Evolutionary conservation across 2,113 vertebrate genomes (phyloP).

Genomic region (Lanius ludovicianus): DNA sequence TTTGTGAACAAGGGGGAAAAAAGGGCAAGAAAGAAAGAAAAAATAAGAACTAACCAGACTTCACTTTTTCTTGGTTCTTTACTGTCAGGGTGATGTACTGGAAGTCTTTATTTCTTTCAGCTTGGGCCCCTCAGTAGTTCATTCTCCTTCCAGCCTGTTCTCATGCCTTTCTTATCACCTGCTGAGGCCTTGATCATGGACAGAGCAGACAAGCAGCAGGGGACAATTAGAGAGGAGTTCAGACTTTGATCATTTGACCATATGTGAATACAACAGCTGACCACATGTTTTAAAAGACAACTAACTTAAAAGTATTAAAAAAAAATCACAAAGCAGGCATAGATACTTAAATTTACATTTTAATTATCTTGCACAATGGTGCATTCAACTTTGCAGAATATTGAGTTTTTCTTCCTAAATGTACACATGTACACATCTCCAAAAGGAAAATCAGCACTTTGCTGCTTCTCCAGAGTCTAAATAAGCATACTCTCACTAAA

Average conservation of each 20-base stretch:
- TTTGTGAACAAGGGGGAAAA: not conserved
- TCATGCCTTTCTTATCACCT: slow-evolving; percentile 98
- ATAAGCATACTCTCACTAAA: slow-evolving; percentile 39
- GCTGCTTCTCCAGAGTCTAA: slow-evolving; percentile 21
- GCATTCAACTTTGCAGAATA: slow-evolving; percentile 76
- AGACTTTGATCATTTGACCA: slow-evolving; percentile 99
- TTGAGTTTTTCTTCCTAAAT: slow-evolving; percentile 62
- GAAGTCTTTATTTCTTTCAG: slow-evolving; percentile 99
- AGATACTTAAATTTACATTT: slow-evolving; percentile 88
- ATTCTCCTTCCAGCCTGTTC: slow-evolving; percentile 95
- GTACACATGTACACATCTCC: slow-evolving; percentile 45
- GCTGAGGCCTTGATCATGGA: slow-evolving; percentile 98
- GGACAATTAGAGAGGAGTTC: slow-evolving; percentile 98
- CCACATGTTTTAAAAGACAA: slow-evolving; percentile 95
- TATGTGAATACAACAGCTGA: slow-evolving; percentile 98
- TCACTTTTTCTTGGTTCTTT: slow-evolving; percentile 90
- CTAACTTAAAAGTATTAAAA: slow-evolving; percentile 84
- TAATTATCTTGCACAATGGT: slow-evolving; percentile 81
- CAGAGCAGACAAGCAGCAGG: slow-evolving; percentile 95
- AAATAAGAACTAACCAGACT: slow-evolving; percentile 88
- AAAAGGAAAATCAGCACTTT: slow-evolving; percentile 50
- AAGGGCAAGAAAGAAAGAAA: slow-evolving; percentile 2
- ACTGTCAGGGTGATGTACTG: slow-evolving; percentile 98
- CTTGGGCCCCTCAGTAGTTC: slow-evolving; percentile 93
- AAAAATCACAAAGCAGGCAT: slow-evolving; percentile 80